Percentiles rank a stretch among this genome's conserved stretches.
phyloP scores from a whole-genome alignment of 37 sponge, comb jelly and placozoan genomes.

The Oopsacas minuta region DNA sequence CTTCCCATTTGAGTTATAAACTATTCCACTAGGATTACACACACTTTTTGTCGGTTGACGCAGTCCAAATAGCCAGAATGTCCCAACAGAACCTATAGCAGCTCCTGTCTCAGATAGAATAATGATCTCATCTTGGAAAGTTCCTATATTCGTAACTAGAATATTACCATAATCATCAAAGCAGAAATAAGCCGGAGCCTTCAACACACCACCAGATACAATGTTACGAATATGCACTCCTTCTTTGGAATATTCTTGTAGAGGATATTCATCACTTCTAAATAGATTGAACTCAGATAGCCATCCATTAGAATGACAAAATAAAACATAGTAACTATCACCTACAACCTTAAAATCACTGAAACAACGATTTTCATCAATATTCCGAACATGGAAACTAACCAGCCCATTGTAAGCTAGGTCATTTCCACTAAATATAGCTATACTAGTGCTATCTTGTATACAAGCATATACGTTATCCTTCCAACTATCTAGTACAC shows the following conservation, averaged over 20 bases:
- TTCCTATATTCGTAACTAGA: neutral
- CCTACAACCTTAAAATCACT: constrained; percentile 2
- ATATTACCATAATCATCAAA: neutral
- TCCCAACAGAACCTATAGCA: neutral
- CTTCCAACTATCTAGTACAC: neutral
- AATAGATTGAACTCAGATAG: neutral
- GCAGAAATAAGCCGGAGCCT: constrained; percentile 10
- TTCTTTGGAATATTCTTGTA: neutral
- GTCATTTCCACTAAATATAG: neutral
- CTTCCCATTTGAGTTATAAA: neutral
- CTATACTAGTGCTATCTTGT: neutral
- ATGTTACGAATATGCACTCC: neutral
- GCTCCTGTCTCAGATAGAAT: neutral
- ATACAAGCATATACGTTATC: neutral
- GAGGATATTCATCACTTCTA: neutral
- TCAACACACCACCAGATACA: neutral
- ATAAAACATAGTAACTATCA: neutral
- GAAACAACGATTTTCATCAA: neutral
- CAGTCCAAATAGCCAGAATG: neutral
- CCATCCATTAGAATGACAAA: neutral
- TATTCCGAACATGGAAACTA: neutral
- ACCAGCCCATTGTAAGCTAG: neutral
- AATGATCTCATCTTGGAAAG: constrained; percentile 9
- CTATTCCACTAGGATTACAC: constrained; percentile 6
- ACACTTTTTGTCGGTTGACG: neutral